Base-by-base conservation (phyloP, 1,140 invertebrate species). In the Armadillidium nasatum region DNA sequence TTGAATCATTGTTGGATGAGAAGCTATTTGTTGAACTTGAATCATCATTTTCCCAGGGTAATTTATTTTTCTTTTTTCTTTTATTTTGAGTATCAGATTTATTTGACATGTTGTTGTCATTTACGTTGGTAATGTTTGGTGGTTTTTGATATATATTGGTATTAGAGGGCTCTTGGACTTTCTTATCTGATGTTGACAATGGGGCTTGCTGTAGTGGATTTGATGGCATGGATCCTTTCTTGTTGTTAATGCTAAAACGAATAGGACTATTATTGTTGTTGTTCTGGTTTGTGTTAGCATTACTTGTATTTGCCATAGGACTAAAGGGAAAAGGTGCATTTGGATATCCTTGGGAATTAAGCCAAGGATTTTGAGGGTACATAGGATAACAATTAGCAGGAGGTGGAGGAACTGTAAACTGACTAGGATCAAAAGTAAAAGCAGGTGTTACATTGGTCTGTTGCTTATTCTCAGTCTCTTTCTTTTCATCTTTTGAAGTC, bases 321-420 rank as follows among this genome's bases (percentile, higher is more conserved):
- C 50, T 15, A 19, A 60, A 15, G 50, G 11, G 50, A 60, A 19
- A 60, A 60, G 50, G 11, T 60, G 11, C 11, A 60, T 60, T 50
- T 60, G 19, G 19, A 60, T 15, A 60, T 1, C 46, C 50, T 60
- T 60, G 50, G 50, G 11, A 15, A 60, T 60, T 60, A 19, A 10
- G 15, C 50, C 50, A 60, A 60, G 33, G 33, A 33, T 19, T 60
- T 60, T 1, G 11, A 15, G 11, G 50, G 7, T 60, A 60, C 50
- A 60, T 60, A 15, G 50, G 50, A 60, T 60, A 60, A 60, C 50
- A 60, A 7, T 19, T 60, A 19, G 0, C 19, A 19, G 50, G 33
- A 33, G 50, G 50, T 60, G 50, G 50, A 60, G 50, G 46, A 13
- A 60, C 19, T 50, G 50, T 60, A 60, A 60, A 60, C 50, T 60